Evolutionary conservation across 1,140 invertebrate species (phyloP), one percentile per base, ranked within the genome.

Genomic region (Procambarus virginalis): DNA sequence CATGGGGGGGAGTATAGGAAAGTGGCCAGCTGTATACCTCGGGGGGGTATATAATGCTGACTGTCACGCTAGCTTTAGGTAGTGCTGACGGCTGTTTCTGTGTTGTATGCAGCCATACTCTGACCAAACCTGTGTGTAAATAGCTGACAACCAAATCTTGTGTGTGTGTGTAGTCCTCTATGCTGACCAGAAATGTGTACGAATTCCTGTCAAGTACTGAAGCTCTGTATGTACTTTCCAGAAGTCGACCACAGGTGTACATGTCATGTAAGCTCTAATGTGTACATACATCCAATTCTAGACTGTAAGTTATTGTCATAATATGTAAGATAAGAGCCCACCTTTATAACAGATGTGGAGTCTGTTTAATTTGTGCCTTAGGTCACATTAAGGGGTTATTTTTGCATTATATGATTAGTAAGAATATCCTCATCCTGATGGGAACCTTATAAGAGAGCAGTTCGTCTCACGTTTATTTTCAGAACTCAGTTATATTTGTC

Each of bases 151-250:
- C n/a, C 68, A 73, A 34, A 73, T 0, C 4, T 5, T 34, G 22
- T 55, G 51, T 55, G 68, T 34, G 68, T 73, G 22, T 73, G 68
- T 73, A 73, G 10, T 22, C 22, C 3, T 73, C n/a, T 73, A 73
- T 2, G 10, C 68, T 73, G 68, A 22, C 78, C 22, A 55, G 49
- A 58, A 3, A 80, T 20, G 17, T 80, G 78, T 80, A 80, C 49
- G 20, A n/a, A 58, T 80, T 51, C 55, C 49, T 58, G 78, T 80
- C 20, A 58, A 80, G n/a, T 58, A 46, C 49, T 20, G 48, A 55
- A 80, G 49, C 78, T 80, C 49, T 80, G 78, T 80, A 80, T 80
- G 78, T 80, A 80, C 78, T 80, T 49, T 55, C 14, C 17, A 55
- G 55, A 80, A 80, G 78, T 34, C 14, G 78, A 80, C 49, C 49